Conservation (phyloP, 2,888 invertebrate species). For the Ochlodes sylvanus region DNA sequence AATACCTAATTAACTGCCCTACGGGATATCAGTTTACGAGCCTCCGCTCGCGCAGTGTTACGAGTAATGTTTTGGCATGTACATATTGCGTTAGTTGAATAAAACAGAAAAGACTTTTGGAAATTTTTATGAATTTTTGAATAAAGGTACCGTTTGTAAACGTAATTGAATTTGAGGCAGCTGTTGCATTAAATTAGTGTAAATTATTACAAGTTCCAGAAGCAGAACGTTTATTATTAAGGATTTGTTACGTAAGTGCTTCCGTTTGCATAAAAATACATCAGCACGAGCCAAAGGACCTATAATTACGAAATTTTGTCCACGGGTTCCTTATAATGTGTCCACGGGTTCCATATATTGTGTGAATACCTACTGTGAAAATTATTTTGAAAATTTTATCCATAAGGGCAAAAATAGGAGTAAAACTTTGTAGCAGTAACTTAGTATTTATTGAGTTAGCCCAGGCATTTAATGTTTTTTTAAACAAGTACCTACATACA, state of each 20-base stretch:
- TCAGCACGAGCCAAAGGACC: too few relatives aligned
- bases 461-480: too few relatives aligned
- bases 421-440: too few relatives aligned
- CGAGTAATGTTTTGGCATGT: conserved; percentile 29
- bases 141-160: not conserved
- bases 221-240: not conserved
- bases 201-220: not conserved
- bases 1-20: conserved; percentile 32
- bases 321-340: too few relatives aligned
- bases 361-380: too few relatives aligned
- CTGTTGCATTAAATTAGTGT: conserved; percentile 3
- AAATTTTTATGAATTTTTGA: conserved; percentile 13
- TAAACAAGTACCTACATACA: too few relatives aligned
- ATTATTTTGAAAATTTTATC: too few relatives aligned
- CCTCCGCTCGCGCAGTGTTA: conserved; percentile 9
- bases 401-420: too few relatives aligned
- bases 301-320: too few relatives aligned
- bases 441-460: too few relatives aligned
- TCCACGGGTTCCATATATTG: too few relatives aligned
- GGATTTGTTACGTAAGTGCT: not conserved
- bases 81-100: conserved; percentile 29
- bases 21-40: conserved; percentile 36
- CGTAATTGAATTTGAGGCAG: conserved; percentile 11
- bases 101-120: conserved; percentile 20
- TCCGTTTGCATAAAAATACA: not conserved